Evolutionary conservation across 2,113 vertebrate species (phyloP).

Genomic region (Desmodus rotundus): DNA sequence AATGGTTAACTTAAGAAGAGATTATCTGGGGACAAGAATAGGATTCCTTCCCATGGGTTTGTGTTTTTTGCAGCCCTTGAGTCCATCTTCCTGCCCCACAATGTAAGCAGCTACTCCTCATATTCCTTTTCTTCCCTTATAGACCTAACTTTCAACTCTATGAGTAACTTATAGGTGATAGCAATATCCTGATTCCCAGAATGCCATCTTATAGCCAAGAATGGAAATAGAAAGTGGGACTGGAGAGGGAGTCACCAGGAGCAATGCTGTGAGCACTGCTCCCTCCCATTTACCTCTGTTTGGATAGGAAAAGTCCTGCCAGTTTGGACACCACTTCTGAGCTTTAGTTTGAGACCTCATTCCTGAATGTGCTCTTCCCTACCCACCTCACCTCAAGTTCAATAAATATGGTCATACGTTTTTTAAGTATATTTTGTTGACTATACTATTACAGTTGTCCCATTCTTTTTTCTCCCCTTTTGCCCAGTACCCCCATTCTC

Average conservation of each 20-base stretch:
- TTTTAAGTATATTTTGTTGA: constrained; percentile 10
- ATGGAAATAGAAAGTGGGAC: background rate
- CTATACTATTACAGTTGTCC: too few relatives aligned
- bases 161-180: background rate
- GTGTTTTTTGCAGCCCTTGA: background rate
- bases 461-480: too few relatives aligned
- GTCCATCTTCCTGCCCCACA: background rate
- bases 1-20: constrained; percentile 59
- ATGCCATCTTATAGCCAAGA: background rate
- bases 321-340: constrained; percentile 2
- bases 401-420: constrained; percentile 63
- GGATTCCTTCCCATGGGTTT: background rate
- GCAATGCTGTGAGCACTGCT: too few relatives aligned
- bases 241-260: background rate
- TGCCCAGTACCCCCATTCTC: too few relatives aligned
- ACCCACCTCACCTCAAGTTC: constrained; percentile 41
- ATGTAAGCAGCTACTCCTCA: constrained; percentile 26
- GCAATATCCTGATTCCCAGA: background rate
- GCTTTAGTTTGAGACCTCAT: constrained; percentile 11
- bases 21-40: constrained; percentile 10
- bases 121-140: background rate
- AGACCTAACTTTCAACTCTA: background rate
- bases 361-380: constrained; percentile 37
- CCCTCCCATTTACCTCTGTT: accelerated
- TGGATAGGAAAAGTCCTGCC: background rate